A percentile compares a stretch with the other conserved stretches of the same genome.
Conservation (phyloP, 2,888 invertebrate genomes). For the Merodon equestris region DNA sequence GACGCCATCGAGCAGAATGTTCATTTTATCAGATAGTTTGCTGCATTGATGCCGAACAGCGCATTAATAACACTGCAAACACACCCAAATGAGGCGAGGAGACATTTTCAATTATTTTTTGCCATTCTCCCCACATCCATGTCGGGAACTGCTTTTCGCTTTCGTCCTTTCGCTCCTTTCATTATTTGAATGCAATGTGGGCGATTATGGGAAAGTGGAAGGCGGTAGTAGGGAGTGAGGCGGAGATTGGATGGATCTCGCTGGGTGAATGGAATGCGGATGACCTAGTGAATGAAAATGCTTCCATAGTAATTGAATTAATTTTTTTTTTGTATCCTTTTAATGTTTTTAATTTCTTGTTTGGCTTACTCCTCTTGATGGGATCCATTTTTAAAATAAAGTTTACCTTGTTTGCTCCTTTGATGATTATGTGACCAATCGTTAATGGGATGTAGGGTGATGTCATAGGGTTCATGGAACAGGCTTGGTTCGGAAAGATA, state of each 20-base stretch:
- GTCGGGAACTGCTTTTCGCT: neutral
- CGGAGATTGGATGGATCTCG: no score
- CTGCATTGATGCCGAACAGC: conserved; percentile 50
- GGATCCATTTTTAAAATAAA: conserved; percentile 16
- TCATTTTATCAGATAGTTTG: conserved; percentile 55
- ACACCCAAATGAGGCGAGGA: conserved; percentile 34
- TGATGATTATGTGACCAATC: conserved; percentile 50
- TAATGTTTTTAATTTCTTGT: neutral
- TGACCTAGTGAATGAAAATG: conserved; percentile 59
- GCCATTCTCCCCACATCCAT: neutral
- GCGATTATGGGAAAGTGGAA: conserved; percentile 43
- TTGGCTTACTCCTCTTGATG: conserved; percentile 2
- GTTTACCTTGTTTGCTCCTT: conserved; percentile 17
- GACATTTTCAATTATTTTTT: conserved; percentile 2
- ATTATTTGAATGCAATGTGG: conserved; percentile 51
- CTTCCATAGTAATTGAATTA: conserved; percentile 61
- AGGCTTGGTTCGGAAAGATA: no score
- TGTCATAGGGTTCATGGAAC: conserved; percentile 40
- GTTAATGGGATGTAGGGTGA: conserved; percentile 60
- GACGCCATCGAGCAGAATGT: conserved; percentile 35
- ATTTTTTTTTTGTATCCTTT: conserved; percentile 34
- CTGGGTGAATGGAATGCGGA: conserved; percentile 48
- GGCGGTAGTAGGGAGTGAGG: no score
- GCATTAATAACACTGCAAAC: conserved; percentile 50
- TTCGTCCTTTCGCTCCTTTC: conserved; percentile 33